These are phyloP conservation scores for Xestia c-nigrum DNA, from an alignment of 2,888 invertebrate species.

Conservation along the genomic window DNA sequence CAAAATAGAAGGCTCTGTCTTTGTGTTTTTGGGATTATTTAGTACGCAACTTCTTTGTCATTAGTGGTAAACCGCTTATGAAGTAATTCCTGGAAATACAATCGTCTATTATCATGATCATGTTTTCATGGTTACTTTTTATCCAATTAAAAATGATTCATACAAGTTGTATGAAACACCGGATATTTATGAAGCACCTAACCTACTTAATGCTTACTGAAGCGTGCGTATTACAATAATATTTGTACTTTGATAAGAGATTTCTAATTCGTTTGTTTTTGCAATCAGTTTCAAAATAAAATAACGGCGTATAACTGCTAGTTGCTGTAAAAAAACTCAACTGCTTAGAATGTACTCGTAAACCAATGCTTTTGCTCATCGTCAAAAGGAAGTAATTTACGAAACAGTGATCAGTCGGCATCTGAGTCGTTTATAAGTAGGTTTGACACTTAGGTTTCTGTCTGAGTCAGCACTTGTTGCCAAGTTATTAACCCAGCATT, in stretches of 20 bases:
- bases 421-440: neutral
- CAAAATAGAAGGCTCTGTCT: constrained; percentile 16
- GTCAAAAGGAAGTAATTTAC: neutral
- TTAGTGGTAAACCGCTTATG: neutral
- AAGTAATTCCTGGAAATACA: no score
- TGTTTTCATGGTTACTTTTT: neutral
- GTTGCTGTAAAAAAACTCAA: neutral
- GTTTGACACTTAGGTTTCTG: neutral
- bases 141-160: constrained; percentile 27
- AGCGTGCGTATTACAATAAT: neutral
- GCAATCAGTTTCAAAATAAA: neutral
- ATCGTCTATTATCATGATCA: no score
- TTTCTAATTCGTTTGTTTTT: neutral
- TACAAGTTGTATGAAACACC: constrained; percentile 12
- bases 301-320: neutral
- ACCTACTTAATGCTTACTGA: constrained; percentile 7
- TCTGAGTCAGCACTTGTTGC: no score
- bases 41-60: neutral
- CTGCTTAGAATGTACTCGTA: neutral
- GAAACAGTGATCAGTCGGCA: neutral
- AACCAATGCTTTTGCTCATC: neutral
- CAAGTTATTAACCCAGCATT: neutral
- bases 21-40: neutral
- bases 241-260: neutral
- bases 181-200: constrained; percentile 5